Percentiles rank a stretch among this genome's conserved stretches.
Conservation (phyloP, 1,140 invertebrate species). For the Atta colombica region DNA sequence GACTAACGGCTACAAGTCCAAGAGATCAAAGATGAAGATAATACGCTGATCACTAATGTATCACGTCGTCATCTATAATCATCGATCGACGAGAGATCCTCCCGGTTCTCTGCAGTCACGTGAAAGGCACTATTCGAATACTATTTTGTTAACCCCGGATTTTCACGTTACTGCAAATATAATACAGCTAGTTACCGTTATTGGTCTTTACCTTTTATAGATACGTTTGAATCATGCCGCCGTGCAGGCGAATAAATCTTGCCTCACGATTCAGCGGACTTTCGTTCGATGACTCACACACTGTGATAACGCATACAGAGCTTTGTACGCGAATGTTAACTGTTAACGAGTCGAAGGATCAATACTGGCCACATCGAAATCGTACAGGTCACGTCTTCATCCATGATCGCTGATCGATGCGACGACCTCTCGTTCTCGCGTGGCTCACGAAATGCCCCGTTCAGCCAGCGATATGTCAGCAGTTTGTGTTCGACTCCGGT, state of each 20-base stretch:
- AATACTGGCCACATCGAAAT: slow-evolving; percentile 36
- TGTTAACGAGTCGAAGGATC: slow-evolving; percentile 55
- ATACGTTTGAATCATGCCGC: slow-evolving; percentile 13
- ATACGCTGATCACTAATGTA: slow-evolving; percentile 58
- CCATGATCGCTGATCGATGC: slow-evolving; percentile 50
- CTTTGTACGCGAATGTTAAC: slow-evolving; percentile 24
- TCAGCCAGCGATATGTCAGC: slow-evolving; percentile 33
- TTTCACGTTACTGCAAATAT: slow-evolving; percentile 43
- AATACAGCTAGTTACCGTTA: slow-evolving; percentile 48
- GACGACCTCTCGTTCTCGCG: slow-evolving; percentile 42
- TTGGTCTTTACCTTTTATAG: slow-evolving; percentile 44
- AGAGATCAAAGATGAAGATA: slow-evolving; percentile 54
- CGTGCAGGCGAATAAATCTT: slow-evolving; percentile 41
- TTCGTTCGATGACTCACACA: slow-evolving; percentile 11
- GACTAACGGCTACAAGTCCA: slow-evolving; percentile 47
- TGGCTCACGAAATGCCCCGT: slow-evolving; percentile 33
- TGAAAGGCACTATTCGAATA: neutral
- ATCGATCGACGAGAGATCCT: slow-evolving; percentile 51
- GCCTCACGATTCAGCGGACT: slow-evolving; percentile 27
- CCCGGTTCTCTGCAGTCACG: slow-evolving; percentile 22
- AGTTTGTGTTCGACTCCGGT: slow-evolving; percentile 4
- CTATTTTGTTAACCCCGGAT: slow-evolving; percentile 37
- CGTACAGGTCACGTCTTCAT: slow-evolving; percentile 43
- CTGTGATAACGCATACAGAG: slow-evolving; percentile 35
- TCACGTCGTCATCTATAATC: slow-evolving; percentile 56